A percentile compares a stretch with the other conserved stretches of the same genome.
These are phyloP conservation scores for Callipepla californica DNA, from an alignment of 2,113 vertebrate genomes.

Conservation along the genomic window DNA sequence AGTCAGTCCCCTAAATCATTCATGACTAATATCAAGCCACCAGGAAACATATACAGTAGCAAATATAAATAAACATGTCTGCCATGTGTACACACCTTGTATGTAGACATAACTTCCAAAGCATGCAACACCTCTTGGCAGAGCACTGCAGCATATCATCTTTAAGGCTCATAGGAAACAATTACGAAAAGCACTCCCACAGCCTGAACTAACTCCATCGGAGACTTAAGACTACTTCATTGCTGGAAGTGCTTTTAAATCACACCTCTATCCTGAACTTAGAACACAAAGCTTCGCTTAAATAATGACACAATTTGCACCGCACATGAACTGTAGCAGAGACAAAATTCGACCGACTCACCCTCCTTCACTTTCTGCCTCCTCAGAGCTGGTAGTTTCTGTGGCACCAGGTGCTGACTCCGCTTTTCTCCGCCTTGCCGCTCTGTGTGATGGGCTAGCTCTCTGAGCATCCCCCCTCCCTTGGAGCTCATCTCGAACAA, in stretches of 20 bases:
- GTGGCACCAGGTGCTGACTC: conserved; percentile 49
- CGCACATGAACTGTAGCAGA: neutral
- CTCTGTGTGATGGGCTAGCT: conserved; percentile 82
- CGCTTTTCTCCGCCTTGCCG: conserved; percentile 80
- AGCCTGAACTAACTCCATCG: neutral
- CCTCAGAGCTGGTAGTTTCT: conserved; percentile 90
- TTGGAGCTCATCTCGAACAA: conserved; percentile 85
- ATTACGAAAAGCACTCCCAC: rapidly evolving
- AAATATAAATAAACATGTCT: neutral
- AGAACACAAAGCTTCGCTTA: neutral
- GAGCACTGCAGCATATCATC: neutral
- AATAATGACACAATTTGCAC: neutral
- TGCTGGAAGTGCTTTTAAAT: neutral
- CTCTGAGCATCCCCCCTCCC: conserved; percentile 69
- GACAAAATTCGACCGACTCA: conserved; percentile 77
- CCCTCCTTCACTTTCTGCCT: conserved; percentile 96
- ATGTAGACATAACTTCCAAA: neutral
- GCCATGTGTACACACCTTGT: neutral
- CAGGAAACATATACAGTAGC: neutral
- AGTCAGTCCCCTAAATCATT: neutral
- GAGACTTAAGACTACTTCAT: neutral
- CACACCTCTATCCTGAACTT: conserved; percentile 1
- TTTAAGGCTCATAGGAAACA: neutral
- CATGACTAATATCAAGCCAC: neutral
- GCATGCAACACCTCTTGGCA: neutral